These are phyloP conservation scores for Bergia puertoricense DNA, from an alignment of 92 coral and sea anemone species.

Conservation along the genomic window DNA sequence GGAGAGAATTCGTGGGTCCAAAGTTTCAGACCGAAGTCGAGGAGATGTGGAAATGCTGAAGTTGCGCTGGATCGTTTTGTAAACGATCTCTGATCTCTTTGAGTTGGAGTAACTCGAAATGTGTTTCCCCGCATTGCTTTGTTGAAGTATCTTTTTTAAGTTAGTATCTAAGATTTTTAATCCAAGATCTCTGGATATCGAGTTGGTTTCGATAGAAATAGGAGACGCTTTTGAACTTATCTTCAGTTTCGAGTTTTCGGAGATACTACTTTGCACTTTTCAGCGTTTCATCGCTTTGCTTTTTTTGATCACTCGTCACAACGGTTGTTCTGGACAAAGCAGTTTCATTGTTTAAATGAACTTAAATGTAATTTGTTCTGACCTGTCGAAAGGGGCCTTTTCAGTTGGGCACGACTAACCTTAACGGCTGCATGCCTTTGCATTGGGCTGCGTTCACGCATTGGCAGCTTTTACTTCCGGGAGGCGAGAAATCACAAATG, in stretches of 20 bases:
- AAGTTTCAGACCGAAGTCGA: too few species aligned
- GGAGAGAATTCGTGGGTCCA: background rate
- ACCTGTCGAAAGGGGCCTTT: background rate
- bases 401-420: background rate
- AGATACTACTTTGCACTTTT: background rate
- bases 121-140: background rate
- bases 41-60: background rate
- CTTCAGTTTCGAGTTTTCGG: background rate
- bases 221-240: background rate
- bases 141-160: background rate
- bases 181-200: background rate
- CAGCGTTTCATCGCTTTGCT: slow-evolving; percentile 25
- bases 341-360: background rate
- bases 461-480: slow-evolving; percentile 42
- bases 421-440: background rate
- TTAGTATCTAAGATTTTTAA: background rate
- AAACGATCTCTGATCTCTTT: slow-evolving; percentile 13
- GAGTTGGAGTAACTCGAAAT: background rate
- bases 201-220: background rate
- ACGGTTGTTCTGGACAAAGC: background rate
- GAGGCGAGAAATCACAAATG: slow-evolving; percentile 15
- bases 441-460: background rate
- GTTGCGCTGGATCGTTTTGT: slow-evolving; percentile 14
- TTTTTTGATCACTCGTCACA: background rate
- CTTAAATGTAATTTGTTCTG: background rate